These are phyloP conservation scores for Drosophila ezoana DNA, from an alignment of 2,888 invertebrate species.

Conservation along the genomic window DNA sequence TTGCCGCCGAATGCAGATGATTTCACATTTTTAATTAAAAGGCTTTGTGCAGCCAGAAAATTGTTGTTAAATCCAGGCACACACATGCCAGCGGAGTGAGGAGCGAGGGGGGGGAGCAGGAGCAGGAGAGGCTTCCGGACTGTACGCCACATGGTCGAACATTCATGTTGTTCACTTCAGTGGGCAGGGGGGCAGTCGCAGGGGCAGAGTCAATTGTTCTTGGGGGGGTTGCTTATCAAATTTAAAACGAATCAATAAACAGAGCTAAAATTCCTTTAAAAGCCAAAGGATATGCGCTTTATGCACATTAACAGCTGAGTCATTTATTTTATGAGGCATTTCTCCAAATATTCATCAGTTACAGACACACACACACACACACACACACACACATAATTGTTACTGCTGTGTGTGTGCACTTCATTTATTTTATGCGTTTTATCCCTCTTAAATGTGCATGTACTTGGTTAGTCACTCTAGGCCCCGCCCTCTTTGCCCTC, in stretches of 20 bases:
- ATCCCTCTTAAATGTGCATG: conserved; percentile 74
- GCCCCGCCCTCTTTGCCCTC: background rate
- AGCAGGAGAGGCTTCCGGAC: background rate
- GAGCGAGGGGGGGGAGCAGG: background rate
- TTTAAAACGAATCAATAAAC: conserved; percentile 42
- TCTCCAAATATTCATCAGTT: conserved; percentile 41
- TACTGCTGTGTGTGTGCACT: conserved; percentile 54
- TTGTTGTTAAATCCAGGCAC: conserved; percentile 38
- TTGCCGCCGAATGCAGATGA: conserved; percentile 33
- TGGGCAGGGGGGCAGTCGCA: background rate
- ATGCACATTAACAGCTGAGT: conserved; percentile 54
- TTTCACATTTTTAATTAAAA: conserved; percentile 70
- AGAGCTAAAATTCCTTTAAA: conserved; percentile 21
- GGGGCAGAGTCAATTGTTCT: background rate
- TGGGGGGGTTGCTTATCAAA: conserved; percentile 13
- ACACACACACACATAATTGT: conserved; percentile 5
- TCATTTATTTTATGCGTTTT: conserved; percentile 77
- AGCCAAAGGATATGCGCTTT: conserved; percentile 6
- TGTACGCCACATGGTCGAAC: background rate
- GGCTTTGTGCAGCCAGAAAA: conserved; percentile 39
- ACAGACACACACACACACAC: conserved; percentile 10
- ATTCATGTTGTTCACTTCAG: conserved; percentile 6
- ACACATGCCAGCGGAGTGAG: background rate
- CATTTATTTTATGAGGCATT: conserved; percentile 60
- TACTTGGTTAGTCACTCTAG: conserved; percentile 71